Evolutionary conservation across 2,113 vertebrate genomes (phyloP).

Genomic region (Syngnathus typhle): DNA sequence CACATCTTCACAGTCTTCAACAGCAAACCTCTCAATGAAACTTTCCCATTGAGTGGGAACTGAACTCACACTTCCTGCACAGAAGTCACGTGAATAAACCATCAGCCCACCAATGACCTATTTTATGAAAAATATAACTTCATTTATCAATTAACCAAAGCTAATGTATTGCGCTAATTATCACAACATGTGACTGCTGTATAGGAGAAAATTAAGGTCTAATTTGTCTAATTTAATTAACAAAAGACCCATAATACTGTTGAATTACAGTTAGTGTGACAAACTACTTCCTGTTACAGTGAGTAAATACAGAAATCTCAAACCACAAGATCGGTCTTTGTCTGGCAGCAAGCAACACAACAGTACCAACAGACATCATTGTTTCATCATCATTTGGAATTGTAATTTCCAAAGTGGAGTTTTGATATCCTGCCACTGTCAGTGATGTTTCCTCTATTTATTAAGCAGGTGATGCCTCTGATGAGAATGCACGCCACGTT

Average conservation of each 20-base stretch:
- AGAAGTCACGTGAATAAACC: background rate
- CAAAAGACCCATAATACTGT: background rate
- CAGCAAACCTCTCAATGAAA: background rate
- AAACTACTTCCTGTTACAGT: slow-evolving; percentile 10
- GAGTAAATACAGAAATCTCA: background rate
- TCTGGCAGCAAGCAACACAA: background rate
- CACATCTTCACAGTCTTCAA: too few species aligned
- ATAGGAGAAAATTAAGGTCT: background rate
- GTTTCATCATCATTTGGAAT: too few species aligned
- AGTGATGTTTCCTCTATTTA: background rate
- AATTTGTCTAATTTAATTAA: background rate
- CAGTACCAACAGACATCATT: background rate
- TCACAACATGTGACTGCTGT: background rate
- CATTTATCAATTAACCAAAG: background rate
- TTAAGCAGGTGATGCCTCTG: background rate
- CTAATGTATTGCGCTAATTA: background rate
- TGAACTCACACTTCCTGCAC: background rate
- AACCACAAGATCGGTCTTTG: background rate
- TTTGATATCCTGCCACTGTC: background rate
- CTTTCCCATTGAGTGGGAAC: background rate
- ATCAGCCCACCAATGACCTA: background rate
- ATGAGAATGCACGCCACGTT: background rate
- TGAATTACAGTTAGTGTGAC: background rate
- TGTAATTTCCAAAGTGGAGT: background rate
- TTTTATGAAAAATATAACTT: background rate